phyloP scores from a whole-genome alignment of 2,113 vertebrate species.

The Brachyhypopomus gauderio region DNA sequence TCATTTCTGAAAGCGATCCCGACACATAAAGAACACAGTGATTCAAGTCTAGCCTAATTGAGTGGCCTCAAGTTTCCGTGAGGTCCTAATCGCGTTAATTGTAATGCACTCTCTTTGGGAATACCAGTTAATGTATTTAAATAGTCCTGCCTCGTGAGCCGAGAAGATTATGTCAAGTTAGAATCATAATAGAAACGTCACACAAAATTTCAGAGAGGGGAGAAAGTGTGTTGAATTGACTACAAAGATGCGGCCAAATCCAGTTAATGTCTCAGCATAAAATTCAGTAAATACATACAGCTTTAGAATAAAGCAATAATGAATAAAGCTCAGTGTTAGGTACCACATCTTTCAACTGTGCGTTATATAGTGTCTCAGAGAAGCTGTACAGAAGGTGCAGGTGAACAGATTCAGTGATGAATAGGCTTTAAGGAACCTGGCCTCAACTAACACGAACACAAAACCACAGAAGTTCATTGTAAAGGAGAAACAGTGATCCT shows the following conservation, averaged over 20 bases:
- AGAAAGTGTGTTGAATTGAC: conserved; percentile 56
- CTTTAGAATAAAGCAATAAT: too few species aligned
- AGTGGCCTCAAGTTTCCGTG: conserved; percentile 88
- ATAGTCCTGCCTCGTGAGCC: conserved; percentile 67
- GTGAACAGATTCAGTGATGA: too few species aligned
- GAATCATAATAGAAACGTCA: conserved; percentile 74
- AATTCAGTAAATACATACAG: too few species aligned
- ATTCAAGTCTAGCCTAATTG: conserved; percentile 83
- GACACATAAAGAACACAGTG: conserved; percentile 73
- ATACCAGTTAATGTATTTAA: conserved; percentile 77
- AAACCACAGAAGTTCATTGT: too few species aligned
- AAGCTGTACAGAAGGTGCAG: too few species aligned
- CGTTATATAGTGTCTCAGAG: too few species aligned
- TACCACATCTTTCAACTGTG: too few species aligned
- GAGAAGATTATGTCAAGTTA: conserved; percentile 71
- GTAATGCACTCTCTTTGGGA: conserved; percentile 87
- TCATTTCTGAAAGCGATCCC: conserved; percentile 90
- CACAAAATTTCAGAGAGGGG: conserved; percentile 69
- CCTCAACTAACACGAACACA: too few species aligned
- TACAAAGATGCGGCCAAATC: conserved; percentile 52
- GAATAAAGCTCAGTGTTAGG: too few species aligned
- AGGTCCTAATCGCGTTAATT: conserved; percentile 91
- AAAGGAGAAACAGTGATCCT: background rate
- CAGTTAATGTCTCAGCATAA: background rate
- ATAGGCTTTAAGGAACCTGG: too few species aligned